Base-by-base conservation (phyloP, 2,113 vertebrate species). In the Merops nubicus region DNA sequence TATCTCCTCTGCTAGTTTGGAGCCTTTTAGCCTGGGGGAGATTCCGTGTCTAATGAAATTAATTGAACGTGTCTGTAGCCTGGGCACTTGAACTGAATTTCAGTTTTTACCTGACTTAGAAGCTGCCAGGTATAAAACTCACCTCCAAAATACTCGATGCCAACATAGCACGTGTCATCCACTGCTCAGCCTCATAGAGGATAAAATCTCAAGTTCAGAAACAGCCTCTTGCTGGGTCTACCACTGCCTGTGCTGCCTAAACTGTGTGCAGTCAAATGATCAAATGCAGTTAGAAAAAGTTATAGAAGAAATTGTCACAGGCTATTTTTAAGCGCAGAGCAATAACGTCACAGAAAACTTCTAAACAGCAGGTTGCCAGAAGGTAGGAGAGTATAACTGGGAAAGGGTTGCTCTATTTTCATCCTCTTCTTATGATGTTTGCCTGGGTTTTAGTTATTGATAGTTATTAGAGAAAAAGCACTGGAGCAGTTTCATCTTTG, bases 11-110 rank as follows among this genome's bases (percentile, higher is more conserved):
- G 17, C 74, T 67, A 92, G 89, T 97, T 93, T 89, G 91, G 94
- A 96, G 95, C 40, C 73, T 93, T 97, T 87, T 80, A 95, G 91
- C 91, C 91, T 91, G 48, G 29, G 57, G 96, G 86, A 87, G 47
- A 96, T 91, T 40, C 67, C 70, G 96, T 91, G 88, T 93, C 91
- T 97, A 95, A 96, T 85, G 91, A 94, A 96, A 95, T 95, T 95
- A 96, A 94, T 95, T 91, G 96, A 88, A 95, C 69, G 74, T 12
- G 5, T 89, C 85, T 97, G 88, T 62, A 96, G 65, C 20, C 79
- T 54, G 69, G 34, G 54, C 88, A 85, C 85, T 96, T 88, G 65
- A 91, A 36, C 43, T 92, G 91, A 96, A 93, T 92, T 93, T 89
- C 87, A 69, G 89, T 74, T 91, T 91, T 77, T 51, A 29, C 67